Base-by-base conservation (phyloP, 2,797 vertebrate genomes). In the Cyprinella venusta region DNA sequence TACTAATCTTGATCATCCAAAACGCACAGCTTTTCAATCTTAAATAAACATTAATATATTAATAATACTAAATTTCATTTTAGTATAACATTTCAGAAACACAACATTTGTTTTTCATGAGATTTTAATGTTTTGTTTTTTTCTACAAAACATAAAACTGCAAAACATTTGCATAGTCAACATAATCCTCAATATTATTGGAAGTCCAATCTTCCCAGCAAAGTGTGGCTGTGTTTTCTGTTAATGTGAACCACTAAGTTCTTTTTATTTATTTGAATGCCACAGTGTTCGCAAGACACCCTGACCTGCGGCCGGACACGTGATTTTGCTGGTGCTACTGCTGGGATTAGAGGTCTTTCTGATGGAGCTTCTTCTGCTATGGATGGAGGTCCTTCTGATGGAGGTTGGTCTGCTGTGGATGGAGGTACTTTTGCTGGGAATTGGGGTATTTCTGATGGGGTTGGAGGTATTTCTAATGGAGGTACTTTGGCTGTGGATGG, bases 361-460 rank as follows among this genome's bases (percentile, higher is more conserved):
- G 19, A 1, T 61, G 59, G 10, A n/a, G n/a, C n/a, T n/a, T n/a
- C n/a, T n/a, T n/a, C n/a, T n/a, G n/a, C n/a, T n/a, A n/a, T n/a
- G 12, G n/a, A 1, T 26, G 24, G 59, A 61, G 24, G 5, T 1
- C 0, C 1, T 26, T 6, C n/a, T 24, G 56, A 4, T 61, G 36
- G 36, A 36, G 36, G 36, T 36, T 5, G 4, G 5, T 36, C 33
- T 36, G 33, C 13, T 48, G n/a, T 9, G 40, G 56, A 26, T 7
- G 24, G 2, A 15, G 6, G 24, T 61, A 0, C 0, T 0, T 59
- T 0, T 59, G 4, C 9, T 59, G 9, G 0, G 9, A 3, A 42
- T 42, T 10, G 42, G 1, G 42, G 42, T 12, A 36, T 36, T 36
- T 10, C 45, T 48, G 45, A 48, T 48, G 52, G 0, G 52, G 19